Conservation (phyloP, 1,140 invertebrate species). For the Tetragonula clypearis region DNA sequence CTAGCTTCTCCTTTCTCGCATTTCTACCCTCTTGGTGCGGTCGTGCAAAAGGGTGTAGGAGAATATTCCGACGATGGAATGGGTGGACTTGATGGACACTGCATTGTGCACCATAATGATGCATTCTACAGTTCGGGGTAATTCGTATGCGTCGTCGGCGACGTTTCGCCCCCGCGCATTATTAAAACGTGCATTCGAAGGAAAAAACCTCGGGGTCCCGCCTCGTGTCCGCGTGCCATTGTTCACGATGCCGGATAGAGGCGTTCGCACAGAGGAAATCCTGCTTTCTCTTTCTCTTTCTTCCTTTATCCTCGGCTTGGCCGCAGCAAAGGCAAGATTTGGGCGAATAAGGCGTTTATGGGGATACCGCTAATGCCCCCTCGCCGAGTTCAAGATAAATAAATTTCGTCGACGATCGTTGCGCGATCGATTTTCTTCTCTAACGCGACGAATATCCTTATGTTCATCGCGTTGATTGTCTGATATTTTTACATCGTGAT, state of each 20-base stretch:
- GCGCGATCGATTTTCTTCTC: background rate
- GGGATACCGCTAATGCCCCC: constrained; percentile 20
- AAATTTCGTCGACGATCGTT: background rate
- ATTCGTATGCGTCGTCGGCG: constrained; percentile 66
- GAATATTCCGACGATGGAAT: constrained; percentile 61
- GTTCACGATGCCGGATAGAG: constrained; percentile 45
- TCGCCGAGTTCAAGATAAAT: background rate
- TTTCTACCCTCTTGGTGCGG: constrained; percentile 29
- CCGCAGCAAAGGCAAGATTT: constrained; percentile 23
- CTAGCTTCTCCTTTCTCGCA: constrained; percentile 24
- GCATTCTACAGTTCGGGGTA: constrained; percentile 68
- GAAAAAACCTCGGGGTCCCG: constrained; percentile 50
- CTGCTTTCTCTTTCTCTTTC: background rate
- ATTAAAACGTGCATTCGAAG: constrained; percentile 66
- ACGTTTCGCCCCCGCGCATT: constrained; percentile 55
- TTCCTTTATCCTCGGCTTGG: constrained; percentile 14
- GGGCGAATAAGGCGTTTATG: constrained; percentile 16
- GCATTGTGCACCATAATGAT: constrained; percentile 74
- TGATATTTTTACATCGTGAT: background rate
- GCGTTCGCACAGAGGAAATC: constrained; percentile 38
- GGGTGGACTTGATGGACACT: constrained; percentile 72
- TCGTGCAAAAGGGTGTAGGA: constrained; percentile 55
- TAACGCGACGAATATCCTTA: background rate
- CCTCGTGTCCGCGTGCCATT: constrained; percentile 41
- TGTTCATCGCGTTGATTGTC: background rate